Evolutionary conservation across 2,888 invertebrate genomes (phyloP), one percentile per base, ranked within the genome.

Genomic region (Drosophila lutescens): DNA sequence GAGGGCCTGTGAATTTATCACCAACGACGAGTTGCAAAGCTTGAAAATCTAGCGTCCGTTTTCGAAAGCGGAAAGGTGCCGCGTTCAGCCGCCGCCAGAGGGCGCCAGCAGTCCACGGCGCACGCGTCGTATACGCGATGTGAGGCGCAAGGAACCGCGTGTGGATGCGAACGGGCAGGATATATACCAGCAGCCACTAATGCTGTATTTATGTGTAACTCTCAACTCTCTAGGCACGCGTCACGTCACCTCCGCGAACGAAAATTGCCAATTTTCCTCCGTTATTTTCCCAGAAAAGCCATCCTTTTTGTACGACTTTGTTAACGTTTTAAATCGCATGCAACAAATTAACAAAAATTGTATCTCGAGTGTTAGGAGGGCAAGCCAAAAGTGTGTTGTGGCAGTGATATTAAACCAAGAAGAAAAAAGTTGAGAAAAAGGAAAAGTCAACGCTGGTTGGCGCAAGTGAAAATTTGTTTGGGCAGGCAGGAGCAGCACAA

Each of bases 1-100:
- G 20, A 50, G 71, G 20, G 88, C 84, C 26, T 85, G 84, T 15
- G 86, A 87, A 46, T 59, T 74, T 26, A 69, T 84, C 0, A 80
- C 72, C 51, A 62, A 75, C 41, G 86, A 85, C 7, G 80, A 87
- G 34, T 67, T 87, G 1, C 50, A 47, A 12, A 72, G 75, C 12
- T 15, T 87, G 26, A 5, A 41, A 41, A 40, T 63, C 49, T 63
- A 63, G 62, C 23, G 62, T 17, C 23, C 8, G 10, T 10, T 30
- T 12, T 15, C n/a, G 9, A 32, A 36, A 41, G 46, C 47, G 7
- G 15, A 1, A 15, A 2, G 13, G 9, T 58, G 10, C n/a, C 15
- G 30, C 5, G 30, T 1, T 30, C 1, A 4, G n/a, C n/a, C 13
- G n/a, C 17, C 63, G 44, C 13, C 55, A 74, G 85, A 72, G 70